These are phyloP conservation scores for Pristionchus fissidentatus DNA, from an alignment of 2,888 invertebrate species.

Conservation along the genomic window DNA sequence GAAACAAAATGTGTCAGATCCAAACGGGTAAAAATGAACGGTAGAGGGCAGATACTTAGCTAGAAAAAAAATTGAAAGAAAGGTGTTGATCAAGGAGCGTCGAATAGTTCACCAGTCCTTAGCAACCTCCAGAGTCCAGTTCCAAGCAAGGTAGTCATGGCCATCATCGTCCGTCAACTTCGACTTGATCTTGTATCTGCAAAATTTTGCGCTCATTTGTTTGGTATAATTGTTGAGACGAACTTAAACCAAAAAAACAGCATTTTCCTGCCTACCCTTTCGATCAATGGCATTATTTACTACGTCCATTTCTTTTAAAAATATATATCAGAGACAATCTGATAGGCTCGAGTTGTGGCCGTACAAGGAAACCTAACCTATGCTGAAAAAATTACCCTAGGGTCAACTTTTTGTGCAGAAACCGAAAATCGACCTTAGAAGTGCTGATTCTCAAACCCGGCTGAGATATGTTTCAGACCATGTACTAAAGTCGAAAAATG, in stretches of 20 bases:
- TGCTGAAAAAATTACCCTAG: too few species aligned
- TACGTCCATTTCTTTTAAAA: too few species aligned
- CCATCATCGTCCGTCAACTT: conserved; percentile 98
- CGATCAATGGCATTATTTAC: too few species aligned
- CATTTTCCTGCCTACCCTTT: too few species aligned
- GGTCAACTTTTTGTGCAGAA: too few species aligned
- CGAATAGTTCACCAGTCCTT: conserved; percentile 86
- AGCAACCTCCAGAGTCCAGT: conserved; percentile 97
- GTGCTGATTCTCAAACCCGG: too few species aligned
- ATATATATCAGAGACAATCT: too few species aligned
- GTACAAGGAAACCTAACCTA: too few species aligned
- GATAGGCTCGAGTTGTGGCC: too few species aligned
- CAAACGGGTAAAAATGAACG: background rate
- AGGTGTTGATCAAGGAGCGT: background rate
- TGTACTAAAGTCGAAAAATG: too few species aligned
- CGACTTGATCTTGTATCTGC: conserved; percentile 88
- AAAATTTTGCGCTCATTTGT: background rate
- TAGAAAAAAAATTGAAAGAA: background rate
- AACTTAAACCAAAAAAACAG: background rate
- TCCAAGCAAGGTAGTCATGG: conserved; percentile 94
- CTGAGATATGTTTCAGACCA: too few species aligned
- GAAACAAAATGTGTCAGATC: conserved; percentile 32
- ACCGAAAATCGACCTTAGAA: too few species aligned
- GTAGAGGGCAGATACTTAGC: background rate
- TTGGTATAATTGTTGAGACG: background rate